Evolutionary conservation across 2,797 vertebrate species (phyloP), one percentile per base, ranked within the genome.

Genomic region (Dipus sagitta): DNA sequence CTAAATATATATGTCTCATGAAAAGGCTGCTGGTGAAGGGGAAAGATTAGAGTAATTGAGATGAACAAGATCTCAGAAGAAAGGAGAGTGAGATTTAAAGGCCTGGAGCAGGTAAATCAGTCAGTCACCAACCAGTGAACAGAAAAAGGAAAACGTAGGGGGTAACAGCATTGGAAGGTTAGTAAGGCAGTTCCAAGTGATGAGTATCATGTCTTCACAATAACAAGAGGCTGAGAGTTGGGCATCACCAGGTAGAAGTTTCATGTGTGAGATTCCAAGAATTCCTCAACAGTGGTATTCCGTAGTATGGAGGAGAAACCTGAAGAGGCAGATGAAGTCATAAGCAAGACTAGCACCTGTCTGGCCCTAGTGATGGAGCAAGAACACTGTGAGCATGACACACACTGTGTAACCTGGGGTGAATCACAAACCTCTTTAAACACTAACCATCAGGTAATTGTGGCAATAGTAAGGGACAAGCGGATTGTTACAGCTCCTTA

Each of bases 261-360:
- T 30, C 79, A 21, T 47, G 10, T 13, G 13, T 32, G 52, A 28
- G 58, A 18, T 28, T 70, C 30, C 54, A 32, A 81, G 88, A 21
- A 18, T 60, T 76, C 89, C 74, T 79, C 18, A 30, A 26, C 3
- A 3, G 54, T n/a, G 60, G 6, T 7, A 1, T 77, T 14, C 3
- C 2, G 54, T n/a, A 52, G 6, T 10, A 1, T 77, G 18, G 10
- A 26, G 77, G 32, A 34, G 10, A 54, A 10, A 86, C 58, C 76
- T 83, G 52, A 42, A 64, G 92, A 76, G 92, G 68, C 62, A 91
- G 75, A 23, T 34, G 26, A 58, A 85, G 38, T 38, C 71, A 47
- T 60, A 72, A 52, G 21, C 32, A 52, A 24, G 82, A 34, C 77
- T 93, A 14, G 17, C 74, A 80, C 17, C 72, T 26, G 1, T 47